phyloP scores from a whole-genome alignment of 2,797 vertebrate genomes.

The Spondyliosoma cantharus region DNA sequence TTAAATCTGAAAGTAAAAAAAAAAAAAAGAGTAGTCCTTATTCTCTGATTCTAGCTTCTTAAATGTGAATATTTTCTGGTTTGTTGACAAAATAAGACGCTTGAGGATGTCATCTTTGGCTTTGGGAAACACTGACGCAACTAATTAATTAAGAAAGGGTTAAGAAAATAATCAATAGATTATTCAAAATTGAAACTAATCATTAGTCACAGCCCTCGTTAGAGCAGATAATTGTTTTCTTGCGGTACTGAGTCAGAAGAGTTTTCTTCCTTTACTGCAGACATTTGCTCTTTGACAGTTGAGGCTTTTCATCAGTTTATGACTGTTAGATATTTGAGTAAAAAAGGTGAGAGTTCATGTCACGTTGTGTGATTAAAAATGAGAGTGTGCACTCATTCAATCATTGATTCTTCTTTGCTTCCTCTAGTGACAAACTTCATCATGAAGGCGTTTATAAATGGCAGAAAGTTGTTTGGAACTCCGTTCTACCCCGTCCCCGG shows the following conservation, averaged over 20 bases:
- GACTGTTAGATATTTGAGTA: conserved; percentile 1
- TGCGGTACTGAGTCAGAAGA: neutral
- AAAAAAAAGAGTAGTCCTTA: too few species aligned
- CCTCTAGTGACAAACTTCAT: conserved; percentile 98
- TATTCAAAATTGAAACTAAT: too few species aligned
- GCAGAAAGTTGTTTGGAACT: conserved; percentile 95
- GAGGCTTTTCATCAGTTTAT: neutral
- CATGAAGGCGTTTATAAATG: conserved; percentile 99
- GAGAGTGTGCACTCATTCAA: too few species aligned
- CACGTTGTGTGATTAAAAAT: neutral
- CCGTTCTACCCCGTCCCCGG: conserved; percentile 92
- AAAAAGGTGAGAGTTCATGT: neutral
- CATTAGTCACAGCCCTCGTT: too few species aligned
- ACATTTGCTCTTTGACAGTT: neutral
- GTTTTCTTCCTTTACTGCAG: neutral
- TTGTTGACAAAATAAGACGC: too few species aligned
- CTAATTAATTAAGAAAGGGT: too few species aligned
- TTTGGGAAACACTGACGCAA: too few species aligned
- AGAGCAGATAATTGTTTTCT: neutral
- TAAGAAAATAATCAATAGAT: too few species aligned
- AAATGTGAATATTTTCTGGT: too few species aligned
- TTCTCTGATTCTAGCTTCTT: too few species aligned
- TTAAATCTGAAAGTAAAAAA: neutral
- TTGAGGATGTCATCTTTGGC: too few species aligned
- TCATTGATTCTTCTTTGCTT: neutral